Conservation (phyloP, 2,113 vertebrate genomes). For the Gobio gobio region DNA sequence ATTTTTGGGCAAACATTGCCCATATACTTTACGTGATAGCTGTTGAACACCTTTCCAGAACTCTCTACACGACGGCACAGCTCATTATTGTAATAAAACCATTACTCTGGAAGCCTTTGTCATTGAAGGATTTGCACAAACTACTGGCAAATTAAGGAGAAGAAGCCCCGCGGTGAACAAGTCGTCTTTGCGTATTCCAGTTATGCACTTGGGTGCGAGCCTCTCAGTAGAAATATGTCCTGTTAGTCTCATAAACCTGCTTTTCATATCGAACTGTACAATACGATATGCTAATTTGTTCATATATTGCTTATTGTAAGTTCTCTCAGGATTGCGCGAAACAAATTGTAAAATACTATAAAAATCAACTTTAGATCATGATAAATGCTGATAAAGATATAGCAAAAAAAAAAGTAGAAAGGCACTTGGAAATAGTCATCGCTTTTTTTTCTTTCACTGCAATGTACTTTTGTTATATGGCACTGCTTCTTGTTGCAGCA, state of each 20-base stretch:
- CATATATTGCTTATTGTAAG: conserved; percentile 82
- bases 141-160: conserved; percentile 2
- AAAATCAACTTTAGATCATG: conserved; percentile 66
- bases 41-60: conserved; percentile 23
- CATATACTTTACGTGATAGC: conserved; percentile 66
- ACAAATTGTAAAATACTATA: conserved; percentile 59
- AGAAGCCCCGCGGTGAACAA: conserved; percentile 26
- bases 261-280: conserved; percentile 65
- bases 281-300: conserved; percentile 67
- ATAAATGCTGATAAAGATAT: conserved; percentile 81
- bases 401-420: conserved; percentile 86
- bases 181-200: conserved; percentile 58
- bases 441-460: conserved; percentile 49
- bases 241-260: conserved; percentile 26
- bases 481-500: conserved; percentile 63
- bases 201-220: conserved; percentile 49
- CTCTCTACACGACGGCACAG: conserved; percentile 5
- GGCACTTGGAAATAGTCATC: conserved; percentile 85
- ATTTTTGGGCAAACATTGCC: conserved; percentile 84
- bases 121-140: background rate
- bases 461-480: conserved; percentile 63
- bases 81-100: conserved; percentile 19
- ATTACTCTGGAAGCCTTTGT: conserved; percentile 1
- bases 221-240: conserved; percentile 49
- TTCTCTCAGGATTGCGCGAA: conserved; percentile 67